Conservation (phyloP, 1,140 invertebrate genomes). For the Halictus rubicundus region DNA sequence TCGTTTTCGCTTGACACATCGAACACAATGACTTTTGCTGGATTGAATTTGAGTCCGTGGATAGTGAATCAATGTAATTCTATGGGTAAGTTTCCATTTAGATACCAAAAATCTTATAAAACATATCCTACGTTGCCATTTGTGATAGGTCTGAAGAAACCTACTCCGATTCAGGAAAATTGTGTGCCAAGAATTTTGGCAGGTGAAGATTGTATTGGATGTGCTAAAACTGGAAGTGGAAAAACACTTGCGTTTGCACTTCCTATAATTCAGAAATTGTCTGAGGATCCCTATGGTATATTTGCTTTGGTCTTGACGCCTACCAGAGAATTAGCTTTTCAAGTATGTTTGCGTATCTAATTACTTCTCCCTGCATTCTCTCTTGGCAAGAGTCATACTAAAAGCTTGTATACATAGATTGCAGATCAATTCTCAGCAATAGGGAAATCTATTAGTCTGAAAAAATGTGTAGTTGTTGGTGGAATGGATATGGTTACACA, state of each 20-base stretch:
- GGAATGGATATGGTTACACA: conserved; percentile 96
- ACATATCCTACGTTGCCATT: conserved; percentile 6
- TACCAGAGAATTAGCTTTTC: conserved; percentile 96
- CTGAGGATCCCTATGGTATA: conserved; percentile 96
- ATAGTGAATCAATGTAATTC: conserved; percentile 73
- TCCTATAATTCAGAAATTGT: conserved; percentile 95
- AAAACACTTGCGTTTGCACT: conserved; percentile 98
- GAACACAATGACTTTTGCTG: conserved; percentile 57
- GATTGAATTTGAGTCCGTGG: conserved; percentile 76
- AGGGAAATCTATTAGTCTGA: conserved; percentile 91
- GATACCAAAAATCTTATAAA: conserved; percentile 3
- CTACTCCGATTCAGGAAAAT: conserved; percentile 92
- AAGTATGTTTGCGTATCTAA: conserved; percentile 76
- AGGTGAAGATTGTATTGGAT: conserved; percentile 95
- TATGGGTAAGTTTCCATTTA: conserved; percentile 68
- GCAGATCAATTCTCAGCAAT: conserved; percentile 95
- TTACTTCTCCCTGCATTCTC: neutral
- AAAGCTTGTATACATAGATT: conserved; percentile 82
- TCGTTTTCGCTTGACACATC: neutral
- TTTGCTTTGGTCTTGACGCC: conserved; percentile 98
- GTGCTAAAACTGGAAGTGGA: conserved; percentile 98
- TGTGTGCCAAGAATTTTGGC: conserved; percentile 91
- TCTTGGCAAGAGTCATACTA: neutral
- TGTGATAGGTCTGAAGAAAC: conserved; percentile 86
- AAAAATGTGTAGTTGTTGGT: conserved; percentile 92